These are phyloP conservation scores for Poeciliopsis gracilis DNA, from an alignment of 2,797 vertebrate species.

Conservation along the genomic window DNA sequence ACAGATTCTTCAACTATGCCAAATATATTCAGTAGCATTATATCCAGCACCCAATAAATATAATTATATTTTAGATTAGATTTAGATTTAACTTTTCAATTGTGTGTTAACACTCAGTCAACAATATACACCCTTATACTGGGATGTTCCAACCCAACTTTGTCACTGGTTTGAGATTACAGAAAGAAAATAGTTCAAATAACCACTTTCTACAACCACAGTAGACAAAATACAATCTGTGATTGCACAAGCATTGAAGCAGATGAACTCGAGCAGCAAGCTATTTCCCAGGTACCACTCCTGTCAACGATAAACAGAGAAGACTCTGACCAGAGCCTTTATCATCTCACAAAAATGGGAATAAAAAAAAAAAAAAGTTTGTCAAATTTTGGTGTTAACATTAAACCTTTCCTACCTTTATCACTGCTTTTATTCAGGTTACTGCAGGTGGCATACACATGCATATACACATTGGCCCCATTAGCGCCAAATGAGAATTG, in stretches of 20 bases:
- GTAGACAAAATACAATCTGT: neutral
- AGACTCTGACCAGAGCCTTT: no score
- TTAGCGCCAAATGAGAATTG: neutral
- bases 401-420: neutral
- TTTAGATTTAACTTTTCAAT: neutral
- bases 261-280: neutral
- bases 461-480: neutral
- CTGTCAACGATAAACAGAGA: neutral
- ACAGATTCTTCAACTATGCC: neutral
- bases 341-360: neutral
- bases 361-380: neutral
- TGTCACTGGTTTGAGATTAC: neutral
- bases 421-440: neutral
- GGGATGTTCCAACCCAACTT: neutral
- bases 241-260: neutral
- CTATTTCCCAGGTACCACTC: neutral
- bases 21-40: neutral
- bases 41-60: neutral
- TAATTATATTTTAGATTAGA: neutral
- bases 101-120: neutral
- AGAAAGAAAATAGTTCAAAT: neutral
- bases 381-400: neutral
- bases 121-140: neutral
- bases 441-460: no score
- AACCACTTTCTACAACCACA: neutral